Evolutionary conservation across 2,797 vertebrate species (phyloP), one percentile per base, ranked within the genome.

Genomic region (Sphenopsis melanotis): DNA sequence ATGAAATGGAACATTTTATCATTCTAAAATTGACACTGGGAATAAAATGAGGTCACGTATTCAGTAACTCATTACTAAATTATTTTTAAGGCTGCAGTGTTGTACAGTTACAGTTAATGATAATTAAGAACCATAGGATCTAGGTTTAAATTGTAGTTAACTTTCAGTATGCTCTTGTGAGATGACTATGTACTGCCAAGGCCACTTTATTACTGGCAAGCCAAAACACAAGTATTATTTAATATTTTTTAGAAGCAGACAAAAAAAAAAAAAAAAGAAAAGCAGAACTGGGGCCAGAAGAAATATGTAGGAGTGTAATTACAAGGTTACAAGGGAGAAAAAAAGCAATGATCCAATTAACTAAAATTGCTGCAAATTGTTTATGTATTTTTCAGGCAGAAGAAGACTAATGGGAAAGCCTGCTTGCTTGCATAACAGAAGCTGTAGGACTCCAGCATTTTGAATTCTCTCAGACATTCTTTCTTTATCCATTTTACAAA

Each of bases 61-160:
- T 82, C 76, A 66, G 36, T 41, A 75, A 69, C 22, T 94, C 75
- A 63, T 69, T 59, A 41, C 70, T 77, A 81, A 80, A 63, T 70
- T 86, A 86, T 69, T 91, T 92, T 60, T 83, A 81, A 87, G 55
- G n/a, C 42, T 93, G 39, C n/a, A 50, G 61, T 47, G 64, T 76
- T 81, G 36, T 52, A 36, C 49, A 50, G 32, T 71, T 85, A 71
- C 34, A 37, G 37, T 37, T 37, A 37, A 27, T 17, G 16, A 52
- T 89, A 93, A 96, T 93, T 94, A 96, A 96, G 41, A 94, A 65
- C 10, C 57, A 37, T 57, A 71, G 55, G 47, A 72, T 81, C 39
- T 65, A 60, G 15, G 34, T 90, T 71, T 72, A 78, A 76, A 75
- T n/a, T 71, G 46, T 83, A 89, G 23, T 91, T 94, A 95, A 83